Base-by-base conservation (phyloP, 2,888 invertebrate species). In the Acrocyrtus sp. region DNA sequence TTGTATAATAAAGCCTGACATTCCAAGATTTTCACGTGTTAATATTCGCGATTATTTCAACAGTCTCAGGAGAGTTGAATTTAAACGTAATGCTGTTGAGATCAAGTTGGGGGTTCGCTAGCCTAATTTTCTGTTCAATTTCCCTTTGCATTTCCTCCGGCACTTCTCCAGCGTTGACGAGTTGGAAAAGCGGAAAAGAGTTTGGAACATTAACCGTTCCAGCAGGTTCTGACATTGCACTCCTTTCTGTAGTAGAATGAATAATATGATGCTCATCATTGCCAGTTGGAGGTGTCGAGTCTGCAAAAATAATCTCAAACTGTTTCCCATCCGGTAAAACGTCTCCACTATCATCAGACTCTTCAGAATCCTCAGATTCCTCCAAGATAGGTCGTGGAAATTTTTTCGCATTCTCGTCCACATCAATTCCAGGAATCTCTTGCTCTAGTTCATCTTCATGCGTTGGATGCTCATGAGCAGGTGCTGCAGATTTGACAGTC, bases 61-160 rank as follows among this genome's bases (percentile, higher is more conserved):
- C 67, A 22, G 68, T 69, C 17, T 69, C 34, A 0, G 68, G 68
- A 2, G 60, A 54, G 24, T 53, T 69, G 15, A 69, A 61, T 8
- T 69, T 69, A 15, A 69, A 69, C 0, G 68, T 69, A 21, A 69
- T 69, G 19, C 68, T 69, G 26, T 61, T 69, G 19, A 69, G 45
- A 34, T 69, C 61, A 21, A 69, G 61, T 41, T 69, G 50, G n/a
- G 68, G 68, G 47, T 69, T 69, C 0, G 68, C 68, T 47, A 61
- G 51, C n/a, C 60, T 53, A 47, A 69, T 69, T 10, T 58, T 24
- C 15, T 51, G 22, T 5, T 58, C 68, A 47, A 69, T 69, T 48
- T 69, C 68, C 22, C 60, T 29, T n/a, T 61, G 68, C 24, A 69
- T 1, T 4, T 69, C 68, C 17, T 69, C 61, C 19, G 68, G 61